phyloP scores from a whole-genome alignment of 2,888 invertebrate species.

The Danaus chrysippus region DNA sequence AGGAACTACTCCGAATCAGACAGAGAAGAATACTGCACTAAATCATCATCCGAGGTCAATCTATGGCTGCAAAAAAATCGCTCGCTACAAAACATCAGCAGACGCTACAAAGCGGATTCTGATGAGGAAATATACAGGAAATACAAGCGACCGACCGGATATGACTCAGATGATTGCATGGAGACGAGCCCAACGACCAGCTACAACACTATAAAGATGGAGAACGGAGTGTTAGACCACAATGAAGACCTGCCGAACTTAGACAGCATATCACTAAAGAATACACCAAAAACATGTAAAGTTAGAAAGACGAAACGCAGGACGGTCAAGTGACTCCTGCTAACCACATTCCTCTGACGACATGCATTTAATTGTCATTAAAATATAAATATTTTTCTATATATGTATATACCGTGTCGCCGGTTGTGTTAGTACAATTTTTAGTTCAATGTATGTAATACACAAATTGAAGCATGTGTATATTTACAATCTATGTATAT shows the following conservation, averaged over 20 bases:
- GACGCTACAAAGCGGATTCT: constrained; percentile 54
- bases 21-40: constrained; percentile 65
- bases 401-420: constrained; percentile 41
- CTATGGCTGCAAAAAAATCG: constrained; percentile 66
- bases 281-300: constrained; percentile 56
- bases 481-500: constrained; percentile 59
- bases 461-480: constrained; percentile 46
- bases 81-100: constrained; percentile 66
- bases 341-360: constrained; percentile 61
- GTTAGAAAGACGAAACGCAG: constrained; percentile 60
- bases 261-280: constrained; percentile 62
- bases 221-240: constrained; percentile 66
- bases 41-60: constrained; percentile 63
- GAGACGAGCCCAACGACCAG: constrained; percentile 44
- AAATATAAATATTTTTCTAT: constrained; percentile 53
- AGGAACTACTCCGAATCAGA: constrained; percentile 68
- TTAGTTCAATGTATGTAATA: constrained; percentile 64
- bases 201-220: constrained; percentile 52
- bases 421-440: constrained; percentile 71
- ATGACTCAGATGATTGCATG: constrained; percentile 63
- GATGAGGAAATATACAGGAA: constrained; percentile 60
- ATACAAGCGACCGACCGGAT: constrained; percentile 57
- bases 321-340: constrained; percentile 73
- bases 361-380: constrained; percentile 31
- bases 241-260: constrained; percentile 65